Conservation (phyloP, 2,888 invertebrate species). For the Perizoma flavofasciatum region DNA sequence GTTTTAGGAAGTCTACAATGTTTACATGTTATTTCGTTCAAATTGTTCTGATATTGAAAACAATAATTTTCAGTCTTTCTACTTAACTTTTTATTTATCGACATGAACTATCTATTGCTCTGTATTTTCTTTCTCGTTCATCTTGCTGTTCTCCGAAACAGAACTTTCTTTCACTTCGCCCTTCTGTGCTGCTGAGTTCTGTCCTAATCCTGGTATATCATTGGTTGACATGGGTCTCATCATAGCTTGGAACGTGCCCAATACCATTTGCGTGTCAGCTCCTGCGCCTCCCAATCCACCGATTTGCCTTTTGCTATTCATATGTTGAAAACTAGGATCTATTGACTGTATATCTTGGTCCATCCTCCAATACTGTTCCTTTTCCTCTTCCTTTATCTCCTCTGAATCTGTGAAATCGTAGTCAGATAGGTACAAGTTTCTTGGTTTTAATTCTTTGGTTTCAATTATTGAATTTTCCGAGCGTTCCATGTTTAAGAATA, state of each 20-base stretch:
- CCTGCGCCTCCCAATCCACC: slow-evolving; percentile 35
- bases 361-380: background rate
- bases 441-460: slow-evolving; percentile 19
- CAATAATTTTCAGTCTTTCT: too few relatives aligned
- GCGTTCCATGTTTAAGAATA: slow-evolving; percentile 42
- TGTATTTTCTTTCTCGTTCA: background rate
- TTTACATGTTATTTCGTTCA: too few relatives aligned
- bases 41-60: too few relatives aligned
- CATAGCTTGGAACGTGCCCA: slow-evolving; percentile 59
- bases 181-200: slow-evolving; percentile 8
- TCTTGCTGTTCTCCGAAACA: slow-evolving; percentile 1
- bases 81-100: background rate
- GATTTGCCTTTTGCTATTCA: slow-evolving; percentile 40
- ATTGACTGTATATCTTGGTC: slow-evolving; percentile 12
- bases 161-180: slow-evolving; percentile 8
- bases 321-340: slow-evolving; percentile 1
- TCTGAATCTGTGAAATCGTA: slow-evolving; percentile 7
- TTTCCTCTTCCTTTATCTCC: background rate
- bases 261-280: slow-evolving; percentile 48
- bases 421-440: background rate
- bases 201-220: slow-evolving; percentile 31
- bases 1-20: too few relatives aligned
- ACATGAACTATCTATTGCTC: background rate
- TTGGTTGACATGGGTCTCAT: slow-evolving; percentile 49
- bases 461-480: slow-evolving; percentile 17